Evolutionary conservation across 2,888 invertebrate species (phyloP).

Genomic region (Drosophila histrio): DNA sequence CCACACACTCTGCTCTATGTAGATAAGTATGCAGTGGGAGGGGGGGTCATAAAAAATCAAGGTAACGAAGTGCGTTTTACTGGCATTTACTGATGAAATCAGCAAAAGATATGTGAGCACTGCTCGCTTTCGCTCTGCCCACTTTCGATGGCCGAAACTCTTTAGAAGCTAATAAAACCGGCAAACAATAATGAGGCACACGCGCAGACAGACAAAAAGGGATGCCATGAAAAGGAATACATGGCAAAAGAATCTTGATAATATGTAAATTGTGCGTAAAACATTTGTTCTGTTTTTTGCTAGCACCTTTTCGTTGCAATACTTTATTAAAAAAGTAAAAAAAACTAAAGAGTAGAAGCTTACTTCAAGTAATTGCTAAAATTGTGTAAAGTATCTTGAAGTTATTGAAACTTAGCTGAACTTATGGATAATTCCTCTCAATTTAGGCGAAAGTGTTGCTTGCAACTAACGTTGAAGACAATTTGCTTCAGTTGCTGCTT

Average conservation of each 20-base stretch:
- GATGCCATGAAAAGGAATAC: conserved; percentile 8
- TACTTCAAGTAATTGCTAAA: not conserved
- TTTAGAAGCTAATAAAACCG: conserved; percentile 71
- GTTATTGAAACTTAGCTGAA: not conserved
- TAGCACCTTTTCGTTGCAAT: not conserved
- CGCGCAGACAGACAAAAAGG: conserved; percentile 26
- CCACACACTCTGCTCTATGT: not conserved
- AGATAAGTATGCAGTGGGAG: not conserved
- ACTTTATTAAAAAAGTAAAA: not conserved
- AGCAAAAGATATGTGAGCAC: conserved; percentile 54
- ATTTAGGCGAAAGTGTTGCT: not conserved
- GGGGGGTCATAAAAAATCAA: conserved; percentile 59
- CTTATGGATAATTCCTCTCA: not conserved
- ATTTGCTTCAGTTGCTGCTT: conserved; percentile 4
- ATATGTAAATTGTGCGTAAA: conserved; percentile 66
- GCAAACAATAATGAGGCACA: conserved; percentile 66
- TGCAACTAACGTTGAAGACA: not conserved
- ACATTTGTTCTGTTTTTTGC: not conserved
- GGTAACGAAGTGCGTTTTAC: conserved; percentile 73
- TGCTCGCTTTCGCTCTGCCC: conserved; percentile 11
- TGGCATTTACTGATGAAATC: conserved; percentile 74
- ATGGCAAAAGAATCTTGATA: conserved; percentile 38
- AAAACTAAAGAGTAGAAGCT: not conserved
- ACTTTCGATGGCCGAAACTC: conserved; percentile 60
- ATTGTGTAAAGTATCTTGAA: not conserved